phyloP scores from a whole-genome alignment of 2,888 invertebrate species.

The Hymenopus coronatus region DNA sequence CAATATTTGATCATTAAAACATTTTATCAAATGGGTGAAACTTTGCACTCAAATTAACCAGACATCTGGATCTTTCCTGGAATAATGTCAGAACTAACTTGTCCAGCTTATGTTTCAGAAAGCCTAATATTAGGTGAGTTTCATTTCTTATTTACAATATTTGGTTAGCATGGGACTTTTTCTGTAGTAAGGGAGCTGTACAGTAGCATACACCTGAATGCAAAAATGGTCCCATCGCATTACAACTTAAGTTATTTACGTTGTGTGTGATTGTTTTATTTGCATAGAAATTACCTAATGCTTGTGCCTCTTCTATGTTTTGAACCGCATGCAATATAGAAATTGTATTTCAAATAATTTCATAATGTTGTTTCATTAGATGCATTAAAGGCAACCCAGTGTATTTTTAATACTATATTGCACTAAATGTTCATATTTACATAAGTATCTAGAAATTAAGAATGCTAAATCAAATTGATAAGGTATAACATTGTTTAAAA shows the following conservation, averaged over 20 bases:
- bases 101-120: not conserved
- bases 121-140: not conserved
- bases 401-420: too few relatives aligned
- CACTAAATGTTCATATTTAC: too few relatives aligned
- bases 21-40: not conserved
- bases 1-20: not conserved
- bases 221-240: not conserved
- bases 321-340: not conserved
- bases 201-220: not conserved
- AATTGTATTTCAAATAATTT: not conserved
- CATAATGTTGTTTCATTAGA: too few relatives aligned
- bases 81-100: not conserved
- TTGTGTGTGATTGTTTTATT: not conserved
- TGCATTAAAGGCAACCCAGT: too few relatives aligned
- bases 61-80: not conserved
- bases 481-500: too few relatives aligned
- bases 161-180: not conserved
- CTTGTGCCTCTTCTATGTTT: not conserved
- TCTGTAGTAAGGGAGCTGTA: not conserved
- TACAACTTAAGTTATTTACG: not conserved
- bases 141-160: not conserved
- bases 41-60: not conserved
- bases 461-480: too few relatives aligned
- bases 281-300: not conserved
- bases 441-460: too few relatives aligned